Conservation (phyloP, 1,140 invertebrate species). For the Helicoverpa zea region DNA sequence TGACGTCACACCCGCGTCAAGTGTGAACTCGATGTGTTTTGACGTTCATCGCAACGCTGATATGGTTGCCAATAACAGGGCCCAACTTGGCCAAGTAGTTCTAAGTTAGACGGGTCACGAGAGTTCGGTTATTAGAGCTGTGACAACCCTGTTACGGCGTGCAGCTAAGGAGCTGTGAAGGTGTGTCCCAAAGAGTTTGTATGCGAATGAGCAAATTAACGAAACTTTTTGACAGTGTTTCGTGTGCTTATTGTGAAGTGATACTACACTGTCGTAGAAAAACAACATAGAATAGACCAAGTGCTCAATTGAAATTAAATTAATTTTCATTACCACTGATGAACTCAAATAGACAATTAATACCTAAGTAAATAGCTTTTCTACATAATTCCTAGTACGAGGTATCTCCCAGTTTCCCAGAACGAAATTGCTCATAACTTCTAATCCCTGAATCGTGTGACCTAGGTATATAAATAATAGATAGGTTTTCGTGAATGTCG, state of each 20-base stretch:
- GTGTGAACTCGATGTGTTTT: conserved; percentile 34
- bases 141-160: conserved; percentile 7
- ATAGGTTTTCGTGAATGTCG: not conserved
- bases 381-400: too few relatives aligned
- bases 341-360: too few relatives aligned
- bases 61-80: conserved; percentile 34
- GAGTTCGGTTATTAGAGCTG: conserved; percentile 3
- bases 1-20: conserved; percentile 40
- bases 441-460: not conserved
- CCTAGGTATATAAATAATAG: not conserved
- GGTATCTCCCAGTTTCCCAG: too few relatives aligned
- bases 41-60: conserved; percentile 20
- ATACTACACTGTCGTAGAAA: too few relatives aligned
- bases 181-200: too few relatives aligned
- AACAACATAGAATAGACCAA: too few relatives aligned
- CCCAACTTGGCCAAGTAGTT: conserved; percentile 15
- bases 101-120: not conserved
- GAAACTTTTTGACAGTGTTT: not conserved
- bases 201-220: too few relatives aligned
- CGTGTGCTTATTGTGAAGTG: not conserved
- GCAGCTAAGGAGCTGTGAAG: not conserved
- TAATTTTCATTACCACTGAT: too few relatives aligned
- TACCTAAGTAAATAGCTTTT: too few relatives aligned
- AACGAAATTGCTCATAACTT: not conserved
- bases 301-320: too few relatives aligned